Conservation (phyloP, 2,113 vertebrate species). For the Coptodon bakossiorum region DNA sequence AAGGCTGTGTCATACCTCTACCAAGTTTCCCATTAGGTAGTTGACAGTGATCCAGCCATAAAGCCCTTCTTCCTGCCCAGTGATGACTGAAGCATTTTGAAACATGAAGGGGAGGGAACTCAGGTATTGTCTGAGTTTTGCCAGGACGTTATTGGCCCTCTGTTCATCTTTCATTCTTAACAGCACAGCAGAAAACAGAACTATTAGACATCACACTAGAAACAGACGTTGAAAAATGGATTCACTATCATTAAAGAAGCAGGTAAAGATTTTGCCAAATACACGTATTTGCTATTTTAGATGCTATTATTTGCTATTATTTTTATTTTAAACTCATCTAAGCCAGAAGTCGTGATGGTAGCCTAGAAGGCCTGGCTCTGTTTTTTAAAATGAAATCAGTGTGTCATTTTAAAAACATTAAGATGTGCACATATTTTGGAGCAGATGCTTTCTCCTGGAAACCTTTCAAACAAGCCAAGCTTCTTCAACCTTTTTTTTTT, state of each 20-base stretch:
- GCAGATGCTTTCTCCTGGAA: no score
- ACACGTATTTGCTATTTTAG: not conserved
- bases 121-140: constrained; percentile 78
- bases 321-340: not conserved
- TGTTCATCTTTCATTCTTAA: constrained; percentile 74
- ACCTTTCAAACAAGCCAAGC: no score
- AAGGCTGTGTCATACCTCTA: constrained; percentile 73
- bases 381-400: not conserved
- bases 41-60: constrained; percentile 98
- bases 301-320: not conserved
- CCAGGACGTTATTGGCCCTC: constrained; percentile 75
- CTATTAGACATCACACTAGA: not conserved
- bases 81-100: constrained; percentile 87
- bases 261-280: not conserved
- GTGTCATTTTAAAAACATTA: not conserved
- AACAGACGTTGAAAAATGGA: not conserved
- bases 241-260: not conserved
- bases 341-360: not conserved
- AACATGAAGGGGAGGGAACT: constrained; percentile 82
- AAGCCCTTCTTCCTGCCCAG: constrained; percentile 88
- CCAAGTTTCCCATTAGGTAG: constrained; percentile 92
- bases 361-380: not conserved
- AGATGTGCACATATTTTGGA: not conserved
- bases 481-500: no score
- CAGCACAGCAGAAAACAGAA: not conserved